A percentile compares a stretch with the other conserved stretches of the same genome.
Conservation (phyloP, 2,113 vertebrate species). For the Probosciger aterrimus region DNA sequence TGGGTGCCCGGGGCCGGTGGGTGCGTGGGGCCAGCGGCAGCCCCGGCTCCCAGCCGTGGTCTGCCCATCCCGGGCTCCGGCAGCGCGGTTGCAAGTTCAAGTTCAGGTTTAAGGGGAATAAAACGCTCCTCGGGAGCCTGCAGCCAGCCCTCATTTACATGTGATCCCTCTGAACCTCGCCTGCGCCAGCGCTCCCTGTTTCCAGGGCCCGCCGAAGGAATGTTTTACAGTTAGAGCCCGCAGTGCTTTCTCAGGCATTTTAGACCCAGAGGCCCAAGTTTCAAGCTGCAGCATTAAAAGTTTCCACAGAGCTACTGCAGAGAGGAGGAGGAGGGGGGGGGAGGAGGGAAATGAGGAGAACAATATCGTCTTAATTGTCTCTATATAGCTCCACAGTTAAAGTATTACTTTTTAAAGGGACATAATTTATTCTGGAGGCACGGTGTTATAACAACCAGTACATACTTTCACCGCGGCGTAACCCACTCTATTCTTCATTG, state of each 20-base stretch:
- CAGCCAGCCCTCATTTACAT: constrained; percentile 74
- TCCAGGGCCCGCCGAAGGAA: constrained; percentile 76
- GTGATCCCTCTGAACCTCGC: constrained; percentile 72
- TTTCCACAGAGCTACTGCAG: constrained; percentile 68
- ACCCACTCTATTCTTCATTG: constrained; percentile 63
- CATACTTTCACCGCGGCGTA: constrained; percentile 56
- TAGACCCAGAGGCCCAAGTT: constrained; percentile 62
- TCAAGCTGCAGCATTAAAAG: constrained; percentile 64
- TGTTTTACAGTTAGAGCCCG: constrained; percentile 73
- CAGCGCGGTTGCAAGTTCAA: constrained; percentile 69
- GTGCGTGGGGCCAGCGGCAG: background rate
- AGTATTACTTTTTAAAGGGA: constrained; percentile 69
- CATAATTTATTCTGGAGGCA: constrained; percentile 64
- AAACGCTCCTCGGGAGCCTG: constrained; percentile 71
- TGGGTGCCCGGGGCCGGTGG: background rate
- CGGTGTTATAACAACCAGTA: constrained; percentile 58
- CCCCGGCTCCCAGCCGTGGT: background rate
- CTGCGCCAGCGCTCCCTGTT: constrained; percentile 66
- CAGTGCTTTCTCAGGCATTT: constrained; percentile 74
- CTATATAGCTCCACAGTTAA: constrained; percentile 65
- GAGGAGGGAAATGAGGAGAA: constrained; percentile 33
- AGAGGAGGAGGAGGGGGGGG: constrained; percentile 17
- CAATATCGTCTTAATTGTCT: constrained; percentile 68
- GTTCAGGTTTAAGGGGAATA: constrained; percentile 76
- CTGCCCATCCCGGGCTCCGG: constrained; percentile 13